A percentile compares a stretch with the other conserved stretches of the same genome.
Conservation (phyloP, 2,888 invertebrate species). For the Agrochola litura region DNA sequence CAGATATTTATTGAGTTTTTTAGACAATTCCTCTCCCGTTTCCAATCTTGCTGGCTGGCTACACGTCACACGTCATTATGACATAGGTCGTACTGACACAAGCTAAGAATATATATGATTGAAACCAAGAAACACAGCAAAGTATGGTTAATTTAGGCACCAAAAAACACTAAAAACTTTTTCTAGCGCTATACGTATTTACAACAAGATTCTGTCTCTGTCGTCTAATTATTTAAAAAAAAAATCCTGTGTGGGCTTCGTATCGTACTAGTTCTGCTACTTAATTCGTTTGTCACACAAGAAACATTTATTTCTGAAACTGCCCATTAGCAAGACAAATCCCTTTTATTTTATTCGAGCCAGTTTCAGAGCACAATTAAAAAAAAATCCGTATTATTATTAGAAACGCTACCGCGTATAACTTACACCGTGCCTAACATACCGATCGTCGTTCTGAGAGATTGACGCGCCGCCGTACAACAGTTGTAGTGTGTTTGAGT, state of each 20-base stretch:
- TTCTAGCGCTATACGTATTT: too few relatives aligned
- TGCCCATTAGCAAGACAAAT: not conserved
- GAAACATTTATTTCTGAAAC: not conserved
- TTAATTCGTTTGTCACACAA: not conserved
- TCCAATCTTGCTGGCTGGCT: too few relatives aligned
- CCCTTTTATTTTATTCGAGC: too few relatives aligned
- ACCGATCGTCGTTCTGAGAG: slow-evolving; percentile 81
- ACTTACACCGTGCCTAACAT: slow-evolving; percentile 69
- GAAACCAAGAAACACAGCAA: not conserved
- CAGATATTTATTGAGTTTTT: not conserved
- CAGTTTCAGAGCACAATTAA: too few relatives aligned
- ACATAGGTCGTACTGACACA: not conserved
- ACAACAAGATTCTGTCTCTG: too few relatives aligned
- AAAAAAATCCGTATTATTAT: not conserved
- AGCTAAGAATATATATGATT: not conserved
- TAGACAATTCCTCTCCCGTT: too few relatives aligned
- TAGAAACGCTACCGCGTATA: slow-evolving; percentile 59
- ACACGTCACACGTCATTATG: too few relatives aligned
- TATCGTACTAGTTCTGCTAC: not conserved
- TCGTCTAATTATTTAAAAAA: too few relatives aligned
- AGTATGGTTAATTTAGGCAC: too few relatives aligned
- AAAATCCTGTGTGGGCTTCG: too few relatives aligned
- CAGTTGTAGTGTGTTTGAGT: slow-evolving; percentile 81
- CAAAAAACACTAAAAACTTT: too few relatives aligned
- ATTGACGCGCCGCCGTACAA: slow-evolving; percentile 80